Base-by-base conservation (phyloP, 1,140 invertebrate genomes). In the Conopomorpha cramerella region DNA sequence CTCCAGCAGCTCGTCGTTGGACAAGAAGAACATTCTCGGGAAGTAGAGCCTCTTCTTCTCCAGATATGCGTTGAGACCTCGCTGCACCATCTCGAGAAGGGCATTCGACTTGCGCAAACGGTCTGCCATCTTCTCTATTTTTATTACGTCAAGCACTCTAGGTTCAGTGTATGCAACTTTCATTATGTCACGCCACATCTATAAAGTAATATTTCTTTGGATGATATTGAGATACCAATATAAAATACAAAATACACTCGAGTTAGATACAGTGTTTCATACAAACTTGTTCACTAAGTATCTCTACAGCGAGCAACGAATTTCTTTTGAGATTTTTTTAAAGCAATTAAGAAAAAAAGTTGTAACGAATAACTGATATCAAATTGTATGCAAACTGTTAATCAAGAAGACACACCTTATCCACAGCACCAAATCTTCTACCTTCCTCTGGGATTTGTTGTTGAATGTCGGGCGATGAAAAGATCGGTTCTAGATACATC, bases 401-500 rank as follows among this genome's bases (percentile, higher is more conserved):
- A n/a, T n/a, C n/a, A n/a, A n/a, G n/a, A 16, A 12, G 19, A 6
- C 18, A 38, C 57, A 84, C 82, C 79, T 96, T 95, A 77, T 97
- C 93, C 16, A 97, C 92, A 14, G 93, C 92, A 57, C 86, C 91
- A 53, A 94, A 93, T 49, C 92, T 81, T 32, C 95, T 82, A n/a
- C 93, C 94, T 54, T 83, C 82, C 65, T 95, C 92, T 0, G 95
- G 94, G 88, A 98, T 92, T 86, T 92, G 90, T 44, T 89, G 86
- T 77, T 98, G 96, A 66, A 99, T 99, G 76, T 99, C 96, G 2
- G 95, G 95, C 12, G 94, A 97, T 2, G 92, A 92, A 70, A 99
- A 98, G 48, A 99, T 97, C 1, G 96, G 96, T 62, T 99, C 96
- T 45, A 99, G 78, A 68, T 98, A 98, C 79, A 97, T 90, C 95